Conservation (phyloP, 2,797 vertebrate genomes). For the Salarias fasciatus region DNA sequence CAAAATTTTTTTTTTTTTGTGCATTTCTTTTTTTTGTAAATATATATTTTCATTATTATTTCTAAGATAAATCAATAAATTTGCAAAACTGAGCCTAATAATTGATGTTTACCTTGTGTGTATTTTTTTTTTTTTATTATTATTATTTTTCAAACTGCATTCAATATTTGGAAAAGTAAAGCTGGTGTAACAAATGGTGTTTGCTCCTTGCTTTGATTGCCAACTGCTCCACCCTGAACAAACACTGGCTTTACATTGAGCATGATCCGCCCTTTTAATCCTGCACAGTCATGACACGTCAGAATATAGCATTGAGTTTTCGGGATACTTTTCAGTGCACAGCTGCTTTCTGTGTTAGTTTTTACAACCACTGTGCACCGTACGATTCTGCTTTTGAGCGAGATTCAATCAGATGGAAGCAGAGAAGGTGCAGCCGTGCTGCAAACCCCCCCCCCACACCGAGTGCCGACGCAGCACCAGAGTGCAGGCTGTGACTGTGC, state of each 20-base stretch:
- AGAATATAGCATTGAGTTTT: not conserved
- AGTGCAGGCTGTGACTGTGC: constrained; percentile 48
- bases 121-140: constrained; percentile 82
- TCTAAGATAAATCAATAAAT: constrained; percentile 84
- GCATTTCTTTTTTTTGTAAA: constrained; percentile 90
- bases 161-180: constrained; percentile 66
- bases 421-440: too few species aligned
- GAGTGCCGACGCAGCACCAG: constrained; percentile 17
- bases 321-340: too few species aligned
- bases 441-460: too few species aligned
- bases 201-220: constrained; percentile 38
- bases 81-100: constrained; percentile 98
- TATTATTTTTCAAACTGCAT: constrained; percentile 64
- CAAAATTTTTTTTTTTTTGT: constrained; percentile 90
- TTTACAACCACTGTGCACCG: too few species aligned
- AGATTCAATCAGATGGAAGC: too few species aligned
- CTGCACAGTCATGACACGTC: not conserved
- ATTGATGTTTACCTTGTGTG: constrained; percentile 78
- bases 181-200: constrained; percentile 29
- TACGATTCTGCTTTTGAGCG: too few species aligned
- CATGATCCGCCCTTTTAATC: too few species aligned
- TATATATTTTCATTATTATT: constrained; percentile 87
- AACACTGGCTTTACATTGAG: constrained; percentile 13
- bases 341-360: too few species aligned
- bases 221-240: constrained; percentile 30